Conservation (phyloP, 1,140 invertebrate species). For the Mercenaria mercenaria region DNA sequence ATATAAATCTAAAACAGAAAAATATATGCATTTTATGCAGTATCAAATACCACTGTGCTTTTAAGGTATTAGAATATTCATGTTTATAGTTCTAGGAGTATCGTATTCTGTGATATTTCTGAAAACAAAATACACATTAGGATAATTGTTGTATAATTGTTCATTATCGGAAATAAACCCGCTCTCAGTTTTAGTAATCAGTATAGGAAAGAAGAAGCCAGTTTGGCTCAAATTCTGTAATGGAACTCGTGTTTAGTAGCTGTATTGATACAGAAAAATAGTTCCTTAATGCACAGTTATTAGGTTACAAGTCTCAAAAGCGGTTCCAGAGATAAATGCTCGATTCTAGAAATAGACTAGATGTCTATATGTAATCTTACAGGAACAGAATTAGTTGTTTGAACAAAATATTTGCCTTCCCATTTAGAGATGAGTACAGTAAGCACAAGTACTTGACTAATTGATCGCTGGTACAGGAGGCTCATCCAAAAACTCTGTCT, state of each 20-base stretch:
- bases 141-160: constrained; percentile 23
- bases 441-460: no score
- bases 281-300: not conserved
- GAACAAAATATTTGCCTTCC: no score
- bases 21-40: no score
- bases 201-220: not conserved
- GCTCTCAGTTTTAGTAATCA: not conserved
- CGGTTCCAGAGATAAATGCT: not conserved
- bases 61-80: not conserved
- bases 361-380: not conserved
- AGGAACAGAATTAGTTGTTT: no score
- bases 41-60: not conserved
- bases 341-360: not conserved
- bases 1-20: no score
- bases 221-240: not conserved
- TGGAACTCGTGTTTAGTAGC: not conserved
- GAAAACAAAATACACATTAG: constrained; percentile 8
- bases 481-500: no score
- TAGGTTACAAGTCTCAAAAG: not conserved
- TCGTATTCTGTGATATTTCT: not conserved
- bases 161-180: not conserved
- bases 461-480: no score
- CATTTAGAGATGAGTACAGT: no score
- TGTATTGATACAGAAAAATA: not conserved
- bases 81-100: not conserved